Evolutionary conservation across 2,113 vertebrate species (phyloP), one percentile per base, ranked within the genome.

Genomic region (Ptychochromis oligacanthus): DNA sequence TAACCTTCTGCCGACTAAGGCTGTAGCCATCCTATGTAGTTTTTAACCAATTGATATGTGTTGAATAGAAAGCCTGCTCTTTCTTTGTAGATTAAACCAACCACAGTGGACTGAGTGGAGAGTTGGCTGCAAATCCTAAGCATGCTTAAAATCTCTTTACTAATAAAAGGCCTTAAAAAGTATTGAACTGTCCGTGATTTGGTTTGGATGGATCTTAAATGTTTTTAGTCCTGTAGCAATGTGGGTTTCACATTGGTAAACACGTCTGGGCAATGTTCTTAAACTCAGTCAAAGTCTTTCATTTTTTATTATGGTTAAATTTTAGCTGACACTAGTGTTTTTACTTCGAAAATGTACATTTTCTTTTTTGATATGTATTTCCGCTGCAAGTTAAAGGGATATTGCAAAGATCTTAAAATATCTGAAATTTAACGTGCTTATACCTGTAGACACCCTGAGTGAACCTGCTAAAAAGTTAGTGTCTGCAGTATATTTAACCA

Each of bases 341-440:
- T 65, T 43, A 43, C 38, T 6, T 65, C 4, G n/a, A 26, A 43
- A 0, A 0, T 14, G 0, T 24, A 10, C 40, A 26, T 43, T 65
- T 40, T 40, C 38, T 10, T 40, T 40, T 40, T 11, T 40, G 38
- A 11, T 40, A 2, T 40, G 38, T 40, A 40, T 40, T 40, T 40
- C 38, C 10, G 10, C 3, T 11, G 10, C 10, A 40, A 40, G 6
- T 36, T 36, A 36, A 43, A 43, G 40, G 12, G 13, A 31, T 31
- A 31, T 43, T 43, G 2, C 13, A 65, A 43, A 43, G 14, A 31
- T 31, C 28, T 31, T 31, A 3, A 1, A 43, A 43, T 43, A 12
- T 43, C 40, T 65, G n/a, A 65, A 43, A 24, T 65, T 22, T 65
- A 1, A 43, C 62, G 9, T 65, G n/a, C 38, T 65, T n/a, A 24